Percentiles rank a stretch among this genome's conserved stretches.
Conservation (phyloP, 1,140 invertebrate species). For the Caerostris extrusa region DNA sequence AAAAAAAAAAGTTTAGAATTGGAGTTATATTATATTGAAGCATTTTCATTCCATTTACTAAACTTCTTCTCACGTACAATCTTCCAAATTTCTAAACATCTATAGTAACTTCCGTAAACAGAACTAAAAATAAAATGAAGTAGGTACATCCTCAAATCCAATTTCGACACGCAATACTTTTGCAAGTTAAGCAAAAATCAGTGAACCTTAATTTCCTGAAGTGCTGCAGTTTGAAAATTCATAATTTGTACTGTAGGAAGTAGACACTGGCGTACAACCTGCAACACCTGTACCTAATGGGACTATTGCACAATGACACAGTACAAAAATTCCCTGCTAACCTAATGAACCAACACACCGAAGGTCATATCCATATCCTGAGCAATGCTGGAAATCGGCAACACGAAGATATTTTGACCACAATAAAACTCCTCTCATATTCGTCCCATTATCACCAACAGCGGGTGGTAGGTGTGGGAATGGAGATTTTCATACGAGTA, state of each 20-base stretch:
- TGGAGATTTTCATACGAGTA: slow-evolving; percentile 13
- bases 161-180: not conserved
- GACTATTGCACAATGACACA: slow-evolving; percentile 8
- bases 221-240: not conserved
- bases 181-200: not conserved
- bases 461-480: slow-evolving; percentile 62
- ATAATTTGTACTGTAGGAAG: not conserved
- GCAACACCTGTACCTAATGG: not conserved
- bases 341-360: slow-evolving; percentile 67
- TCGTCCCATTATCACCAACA: slow-evolving; percentile 16
- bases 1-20: too few relatives aligned
- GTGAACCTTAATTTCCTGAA: not conserved
- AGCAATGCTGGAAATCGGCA: not conserved
- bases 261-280: not conserved
- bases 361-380: slow-evolving; percentile 73
- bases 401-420: slow-evolving; percentile 11
- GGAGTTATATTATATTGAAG: too few relatives aligned
- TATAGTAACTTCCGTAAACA: not conserved
- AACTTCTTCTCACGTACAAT: too few relatives aligned
- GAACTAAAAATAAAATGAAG: not conserved
- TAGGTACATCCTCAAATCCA: not conserved
- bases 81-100: not conserved
- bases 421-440: not conserved
- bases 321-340: slow-evolving; percentile 48
- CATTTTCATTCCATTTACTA: too few relatives aligned